These are phyloP conservation scores for Notamacropus eugenii DNA, from an alignment of 2,797 vertebrate species.

Conservation along the genomic window DNA sequence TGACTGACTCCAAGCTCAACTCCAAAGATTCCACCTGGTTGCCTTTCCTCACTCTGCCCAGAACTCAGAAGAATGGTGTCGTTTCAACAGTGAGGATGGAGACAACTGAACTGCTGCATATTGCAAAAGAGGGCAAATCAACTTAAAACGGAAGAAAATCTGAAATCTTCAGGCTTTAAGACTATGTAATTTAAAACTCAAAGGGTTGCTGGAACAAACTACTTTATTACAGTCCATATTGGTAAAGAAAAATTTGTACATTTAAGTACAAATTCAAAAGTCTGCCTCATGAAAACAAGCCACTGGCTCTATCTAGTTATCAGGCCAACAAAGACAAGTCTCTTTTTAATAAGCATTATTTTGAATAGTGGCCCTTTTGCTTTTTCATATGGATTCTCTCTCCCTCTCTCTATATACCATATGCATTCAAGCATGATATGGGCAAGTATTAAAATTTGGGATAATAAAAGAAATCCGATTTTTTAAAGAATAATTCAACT, in stretches of 20 bases:
- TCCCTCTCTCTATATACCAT: neutral
- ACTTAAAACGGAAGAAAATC: neutral
- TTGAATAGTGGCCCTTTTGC: neutral
- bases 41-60: neutral
- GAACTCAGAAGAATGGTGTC: neutral
- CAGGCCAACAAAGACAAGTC: slow-evolving; percentile 38
- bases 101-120: neutral
- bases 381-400: neutral
- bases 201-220: slow-evolving; percentile 18
- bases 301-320: neutral
- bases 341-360: neutral
- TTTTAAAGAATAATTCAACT: neutral
- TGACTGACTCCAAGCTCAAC: neutral
- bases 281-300: slow-evolving; percentile 47
- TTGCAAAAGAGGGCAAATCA: neutral
- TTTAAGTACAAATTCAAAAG: neutral
- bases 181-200: slow-evolving; percentile 11
- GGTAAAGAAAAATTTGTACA: slow-evolving; percentile 13
- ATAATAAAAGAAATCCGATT: neutral
- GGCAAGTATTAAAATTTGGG: neutral
- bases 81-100: neutral
- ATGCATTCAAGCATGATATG: neutral
- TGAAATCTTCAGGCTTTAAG: neutral
- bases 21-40: neutral
- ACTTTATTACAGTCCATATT: slow-evolving; percentile 29